Conservation (phyloP, 2,888 invertebrate genomes). For the Ophion costatus region DNA sequence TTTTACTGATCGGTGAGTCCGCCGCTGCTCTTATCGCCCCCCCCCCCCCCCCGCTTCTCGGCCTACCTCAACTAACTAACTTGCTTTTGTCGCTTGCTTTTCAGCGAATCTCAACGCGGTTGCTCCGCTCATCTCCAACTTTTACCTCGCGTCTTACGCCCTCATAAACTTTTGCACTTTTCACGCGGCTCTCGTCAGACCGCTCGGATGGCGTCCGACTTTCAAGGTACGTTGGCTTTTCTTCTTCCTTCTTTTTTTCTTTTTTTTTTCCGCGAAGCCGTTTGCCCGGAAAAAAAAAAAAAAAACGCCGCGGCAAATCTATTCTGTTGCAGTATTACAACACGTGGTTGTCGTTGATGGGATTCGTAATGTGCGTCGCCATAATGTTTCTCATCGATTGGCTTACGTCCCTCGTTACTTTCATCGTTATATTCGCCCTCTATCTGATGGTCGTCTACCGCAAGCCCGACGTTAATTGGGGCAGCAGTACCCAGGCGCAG, state of each 20-base stretch:
- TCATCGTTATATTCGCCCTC: constrained; percentile 93
- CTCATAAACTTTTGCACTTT: constrained; percentile 98
- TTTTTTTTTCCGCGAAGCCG: not conserved
- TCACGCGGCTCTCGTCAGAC: constrained; percentile 95
- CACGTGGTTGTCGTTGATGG: constrained; percentile 93
- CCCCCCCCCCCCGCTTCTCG: too few species aligned
- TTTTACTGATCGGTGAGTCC: constrained; percentile 92
- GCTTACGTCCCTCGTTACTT: constrained; percentile 96
- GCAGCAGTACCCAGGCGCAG: constrained; percentile 98
- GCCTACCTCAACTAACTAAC: not conserved
- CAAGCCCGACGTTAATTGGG: constrained; percentile 99
- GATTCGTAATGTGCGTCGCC: constrained; percentile 92
- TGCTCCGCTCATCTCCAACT: constrained; percentile 97
- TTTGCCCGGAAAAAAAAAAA: not conserved
- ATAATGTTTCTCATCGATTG: constrained; percentile 98
- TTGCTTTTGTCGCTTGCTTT: not conserved
- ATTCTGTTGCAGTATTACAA: constrained; percentile 91
- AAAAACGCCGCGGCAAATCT: not conserved
- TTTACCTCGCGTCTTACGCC: constrained; percentile 97
- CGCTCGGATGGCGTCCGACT: constrained; percentile 95
- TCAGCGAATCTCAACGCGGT: constrained; percentile 94
- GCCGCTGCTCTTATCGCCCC: not conserved
- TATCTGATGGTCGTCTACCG: constrained; percentile 97
- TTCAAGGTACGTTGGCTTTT: constrained; percentile 88
- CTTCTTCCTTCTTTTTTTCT: constrained; percentile 4